These are phyloP conservation scores for Scyliorhinus canicula DNA, from an alignment of 2,797 vertebrate species.

Conservation along the genomic window DNA sequence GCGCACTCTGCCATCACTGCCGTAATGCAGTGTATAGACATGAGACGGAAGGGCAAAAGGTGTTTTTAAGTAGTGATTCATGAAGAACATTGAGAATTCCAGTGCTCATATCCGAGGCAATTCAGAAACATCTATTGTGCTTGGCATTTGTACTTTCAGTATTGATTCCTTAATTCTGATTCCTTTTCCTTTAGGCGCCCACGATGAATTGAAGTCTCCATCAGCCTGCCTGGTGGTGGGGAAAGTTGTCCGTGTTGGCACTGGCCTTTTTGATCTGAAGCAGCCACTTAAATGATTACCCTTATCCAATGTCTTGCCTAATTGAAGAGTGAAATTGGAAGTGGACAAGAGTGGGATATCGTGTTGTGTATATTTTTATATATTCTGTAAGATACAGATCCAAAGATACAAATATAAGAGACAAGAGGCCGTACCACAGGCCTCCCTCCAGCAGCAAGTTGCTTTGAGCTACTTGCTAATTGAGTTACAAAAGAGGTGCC, in stretches of 20 bases:
- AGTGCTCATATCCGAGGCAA: background rate
- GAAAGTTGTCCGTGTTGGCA: constrained; percentile 89
- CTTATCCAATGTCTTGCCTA: background rate
- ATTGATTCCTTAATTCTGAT: background rate
- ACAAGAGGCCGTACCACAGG: background rate
- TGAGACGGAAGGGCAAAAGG: too few relatives aligned
- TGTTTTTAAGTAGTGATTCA: background rate
- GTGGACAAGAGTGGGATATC: background rate
- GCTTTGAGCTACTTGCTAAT: background rate
- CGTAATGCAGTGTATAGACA: background rate
- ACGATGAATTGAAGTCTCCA: constrained; percentile 77
- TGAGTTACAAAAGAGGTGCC: background rate
- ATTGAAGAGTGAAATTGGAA: background rate
- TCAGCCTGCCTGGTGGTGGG: constrained; percentile 88
- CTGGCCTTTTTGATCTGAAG: constrained; percentile 91
- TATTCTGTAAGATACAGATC: background rate
- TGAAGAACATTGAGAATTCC: background rate
- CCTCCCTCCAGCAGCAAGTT: background rate
- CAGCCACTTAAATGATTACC: constrained; percentile 73
- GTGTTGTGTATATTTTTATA: background rate
- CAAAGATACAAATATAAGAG: background rate
- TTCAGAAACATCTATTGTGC: background rate
- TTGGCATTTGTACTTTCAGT: background rate
- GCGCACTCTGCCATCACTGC: too few relatives aligned
- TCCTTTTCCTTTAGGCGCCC: constrained; percentile 63